A percentile compares a stretch with the other conserved stretches of the same genome.
phyloP scores from a whole-genome alignment of 2,113 vertebrate species.

The Notothenia rossii region DNA sequence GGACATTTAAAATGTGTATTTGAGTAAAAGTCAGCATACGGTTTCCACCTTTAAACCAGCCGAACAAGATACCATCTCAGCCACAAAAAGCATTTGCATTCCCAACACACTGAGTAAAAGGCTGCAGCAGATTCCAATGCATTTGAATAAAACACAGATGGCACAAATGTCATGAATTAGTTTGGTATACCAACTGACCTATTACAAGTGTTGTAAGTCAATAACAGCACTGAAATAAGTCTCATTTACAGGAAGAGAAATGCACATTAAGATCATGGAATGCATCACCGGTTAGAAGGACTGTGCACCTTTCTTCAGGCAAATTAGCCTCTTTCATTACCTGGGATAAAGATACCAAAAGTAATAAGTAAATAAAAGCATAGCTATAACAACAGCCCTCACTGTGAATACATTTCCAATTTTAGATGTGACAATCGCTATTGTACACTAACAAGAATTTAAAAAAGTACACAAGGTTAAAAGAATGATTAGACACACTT shows the following conservation, averaged over 20 bases:
- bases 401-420: no score
- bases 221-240: not conserved
- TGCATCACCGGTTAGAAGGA: no score
- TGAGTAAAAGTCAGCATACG: not conserved
- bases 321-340: no score
- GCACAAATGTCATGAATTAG: slow-evolving; percentile 53
- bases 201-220: not conserved
- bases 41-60: slow-evolving; percentile 19
- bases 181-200: slow-evolving; percentile 27
- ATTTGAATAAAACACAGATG: slow-evolving; percentile 65
- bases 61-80: slow-evolving; percentile 13
- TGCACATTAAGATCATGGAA: no score
- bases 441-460: no score
- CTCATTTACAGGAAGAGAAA: not conserved
- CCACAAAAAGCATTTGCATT: no score
- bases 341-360: no score
- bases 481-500: not conserved
- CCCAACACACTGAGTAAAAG: no score
- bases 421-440: no score
- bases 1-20: not conserved
- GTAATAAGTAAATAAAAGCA: no score
- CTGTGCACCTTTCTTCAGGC: no score
- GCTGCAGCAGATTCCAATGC: slow-evolving; percentile 46
- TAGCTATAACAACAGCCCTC: no score
- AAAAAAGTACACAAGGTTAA: not conserved